A percentile compares a stretch with the other conserved stretches of the same genome.
These are phyloP conservation scores for Galeopsomyia nigrocyanea DNA, from an alignment of 2,888 invertebrate genomes.

Conservation along the genomic window DNA sequence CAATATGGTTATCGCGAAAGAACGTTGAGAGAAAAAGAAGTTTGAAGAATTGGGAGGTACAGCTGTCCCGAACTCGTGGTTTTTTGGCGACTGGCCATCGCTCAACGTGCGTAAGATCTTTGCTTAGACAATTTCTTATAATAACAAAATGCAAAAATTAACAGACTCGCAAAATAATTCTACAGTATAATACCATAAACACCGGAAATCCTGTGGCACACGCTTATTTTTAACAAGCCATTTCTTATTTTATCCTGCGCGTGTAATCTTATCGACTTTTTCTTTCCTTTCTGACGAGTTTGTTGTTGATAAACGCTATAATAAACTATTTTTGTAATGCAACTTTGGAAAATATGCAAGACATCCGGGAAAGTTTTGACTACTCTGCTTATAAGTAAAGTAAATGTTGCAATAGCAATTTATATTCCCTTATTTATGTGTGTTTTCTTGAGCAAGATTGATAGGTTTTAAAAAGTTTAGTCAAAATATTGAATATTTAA, in stretches of 20 bases:
- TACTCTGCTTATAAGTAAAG: too few species aligned
- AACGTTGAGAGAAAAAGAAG: not conserved
- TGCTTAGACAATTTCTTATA: not conserved
- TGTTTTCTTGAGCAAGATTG: too few species aligned
- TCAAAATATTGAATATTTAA: too few species aligned
- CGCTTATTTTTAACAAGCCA: conserved; percentile 28
- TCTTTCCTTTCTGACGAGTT: too few species aligned
- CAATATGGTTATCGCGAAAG: not conserved
- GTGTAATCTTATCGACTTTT: too few species aligned
- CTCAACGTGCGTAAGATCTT: not conserved
- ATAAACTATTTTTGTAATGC: not conserved
- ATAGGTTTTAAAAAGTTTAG: not conserved
- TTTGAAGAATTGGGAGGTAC: not conserved
- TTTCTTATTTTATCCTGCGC: not conserved
- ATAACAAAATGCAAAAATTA: not conserved
- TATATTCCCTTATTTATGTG: not conserved
- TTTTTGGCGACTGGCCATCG: conserved; percentile 19
- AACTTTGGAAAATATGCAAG: not conserved
- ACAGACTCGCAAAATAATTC: not conserved
- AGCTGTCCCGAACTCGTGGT: not conserved
- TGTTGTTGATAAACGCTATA: not conserved
- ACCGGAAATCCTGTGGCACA: conserved; percentile 35
- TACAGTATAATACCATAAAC: conserved; percentile 8
- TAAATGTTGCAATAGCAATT: not conserved
- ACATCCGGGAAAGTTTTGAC: too few species aligned